Evolutionary conservation across 2,113 vertebrate genomes (phyloP).

Genomic region (Caracal caracal): DNA sequence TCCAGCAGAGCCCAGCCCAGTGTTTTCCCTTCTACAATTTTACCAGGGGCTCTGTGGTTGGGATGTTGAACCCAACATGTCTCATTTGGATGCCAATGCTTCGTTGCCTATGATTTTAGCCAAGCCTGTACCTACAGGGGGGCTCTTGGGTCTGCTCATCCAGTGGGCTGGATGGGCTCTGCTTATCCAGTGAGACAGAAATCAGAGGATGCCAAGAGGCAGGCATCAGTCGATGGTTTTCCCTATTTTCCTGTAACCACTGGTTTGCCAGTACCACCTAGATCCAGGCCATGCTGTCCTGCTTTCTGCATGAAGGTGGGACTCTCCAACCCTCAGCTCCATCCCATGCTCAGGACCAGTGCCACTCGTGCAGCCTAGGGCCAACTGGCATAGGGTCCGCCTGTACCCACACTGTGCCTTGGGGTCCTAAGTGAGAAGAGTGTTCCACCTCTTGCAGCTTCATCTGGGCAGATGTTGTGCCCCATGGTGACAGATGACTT

Average conservation of each 20-base stretch:
- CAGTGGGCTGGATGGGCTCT: not conserved
- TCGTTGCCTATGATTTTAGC: not conserved
- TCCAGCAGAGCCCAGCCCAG: not conserved
- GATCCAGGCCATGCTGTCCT: not conserved
- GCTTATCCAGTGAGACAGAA: not conserved
- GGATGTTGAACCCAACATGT: not conserved
- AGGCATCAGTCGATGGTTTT: too few relatives aligned
- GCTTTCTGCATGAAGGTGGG: not conserved
- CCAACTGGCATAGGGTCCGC: not conserved
- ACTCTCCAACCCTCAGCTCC: not conserved
- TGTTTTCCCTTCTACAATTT: not conserved
- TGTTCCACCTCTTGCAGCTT: not conserved
- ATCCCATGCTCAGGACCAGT: not conserved
- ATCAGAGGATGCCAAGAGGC: not conserved
- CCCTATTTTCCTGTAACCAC: not conserved
- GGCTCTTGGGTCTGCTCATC: not conserved
- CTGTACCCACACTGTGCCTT: not conserved
- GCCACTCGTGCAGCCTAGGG: not conserved
- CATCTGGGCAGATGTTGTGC: not conserved
- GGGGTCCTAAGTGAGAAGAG: not conserved
- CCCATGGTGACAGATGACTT: not conserved
- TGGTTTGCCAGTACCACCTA: not conserved
- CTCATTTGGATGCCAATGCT: not conserved
- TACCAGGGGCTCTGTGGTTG: not conserved
- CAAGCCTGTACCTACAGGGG: not conserved